Conservation (phyloP, 2,797 vertebrate species). For the Menidia menidia region DNA sequence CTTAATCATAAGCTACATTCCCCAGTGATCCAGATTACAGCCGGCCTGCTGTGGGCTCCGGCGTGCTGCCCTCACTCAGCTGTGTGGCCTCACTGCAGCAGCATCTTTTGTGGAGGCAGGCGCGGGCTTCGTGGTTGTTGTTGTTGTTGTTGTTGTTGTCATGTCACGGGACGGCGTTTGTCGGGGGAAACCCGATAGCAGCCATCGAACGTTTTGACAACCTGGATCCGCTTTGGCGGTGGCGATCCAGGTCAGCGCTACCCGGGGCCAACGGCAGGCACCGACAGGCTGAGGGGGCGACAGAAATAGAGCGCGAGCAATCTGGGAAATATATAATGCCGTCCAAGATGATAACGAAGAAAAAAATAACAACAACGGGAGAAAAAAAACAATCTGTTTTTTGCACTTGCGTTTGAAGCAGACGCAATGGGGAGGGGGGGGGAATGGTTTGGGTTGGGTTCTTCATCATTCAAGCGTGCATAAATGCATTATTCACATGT, state of each 20-base stretch:
- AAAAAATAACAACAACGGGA: background rate
- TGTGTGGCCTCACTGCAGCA: slow-evolving; percentile 40
- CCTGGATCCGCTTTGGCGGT: slow-evolving; percentile 65
- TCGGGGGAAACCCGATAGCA: slow-evolving; percentile 69
- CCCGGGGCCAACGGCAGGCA: slow-evolving; percentile 51
- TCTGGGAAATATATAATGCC: slow-evolving; percentile 42
- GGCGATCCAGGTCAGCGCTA: slow-evolving; percentile 73
- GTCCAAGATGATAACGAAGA: slow-evolving; percentile 10
- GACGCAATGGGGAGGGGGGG: background rate
- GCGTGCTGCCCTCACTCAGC: slow-evolving; percentile 12
- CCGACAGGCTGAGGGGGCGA: slow-evolving; percentile 50
- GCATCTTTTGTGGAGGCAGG: slow-evolving; percentile 23
- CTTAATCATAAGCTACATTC: slow-evolving; percentile 28
- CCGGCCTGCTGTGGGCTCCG: slow-evolving; percentile 15
- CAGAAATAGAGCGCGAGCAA: slow-evolving; percentile 71
- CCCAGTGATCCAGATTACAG: slow-evolving; percentile 43
- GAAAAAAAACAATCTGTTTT: slow-evolving; percentile 14
- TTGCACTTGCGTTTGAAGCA: slow-evolving; percentile 21
- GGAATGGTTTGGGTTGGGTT: slow-evolving; percentile 19
- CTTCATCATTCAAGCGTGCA: slow-evolving; percentile 22
- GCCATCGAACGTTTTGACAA: slow-evolving; percentile 68
- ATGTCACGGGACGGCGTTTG: slow-evolving; percentile 56
- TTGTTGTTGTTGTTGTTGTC: slow-evolving; percentile 63
- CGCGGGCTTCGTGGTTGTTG: slow-evolving; percentile 55
- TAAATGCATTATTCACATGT: slow-evolving; percentile 66